Percentiles rank a stretch among this genome's conserved stretches.
These are phyloP conservation scores for Halictus rubicundus DNA, from an alignment of 1,140 invertebrate species.

Conservation along the genomic window DNA sequence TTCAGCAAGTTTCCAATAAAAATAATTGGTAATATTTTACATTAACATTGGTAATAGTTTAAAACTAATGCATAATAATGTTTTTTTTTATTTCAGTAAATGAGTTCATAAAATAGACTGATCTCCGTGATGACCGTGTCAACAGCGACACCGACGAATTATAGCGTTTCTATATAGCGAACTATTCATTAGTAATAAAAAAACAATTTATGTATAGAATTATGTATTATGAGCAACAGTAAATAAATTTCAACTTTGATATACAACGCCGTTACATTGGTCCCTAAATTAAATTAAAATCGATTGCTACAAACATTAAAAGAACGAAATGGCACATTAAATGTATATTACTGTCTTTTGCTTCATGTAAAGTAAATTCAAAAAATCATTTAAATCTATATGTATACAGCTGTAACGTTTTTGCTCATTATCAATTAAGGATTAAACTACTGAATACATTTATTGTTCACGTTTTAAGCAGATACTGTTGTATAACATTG, in stretches of 20 bases:
- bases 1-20: no score
- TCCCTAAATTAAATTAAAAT: slow-evolving; percentile 35
- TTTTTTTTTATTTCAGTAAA: neutral
- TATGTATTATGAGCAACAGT: slow-evolving; percentile 49
- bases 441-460: slow-evolving; percentile 28
- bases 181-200: slow-evolving; percentile 29
- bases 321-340: slow-evolving; percentile 54
- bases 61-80: neutral
- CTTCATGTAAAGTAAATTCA: slow-evolving; percentile 14
- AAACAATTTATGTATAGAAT: slow-evolving; percentile 26
- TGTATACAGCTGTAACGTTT: slow-evolving; percentile 14
- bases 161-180: no score
- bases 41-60: neutral
- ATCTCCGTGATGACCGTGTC: no score
- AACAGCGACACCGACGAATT: fast-evolving
- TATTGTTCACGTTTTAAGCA: slow-evolving; percentile 19
- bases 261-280: slow-evolving; percentile 37
- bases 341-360: slow-evolving; percentile 30
- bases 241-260: slow-evolving; percentile 53
- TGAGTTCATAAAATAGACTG: neutral
- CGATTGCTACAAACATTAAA: slow-evolving; percentile 25
- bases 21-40: no score
- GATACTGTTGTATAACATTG: slow-evolving; percentile 38
- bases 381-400: slow-evolving; percentile 22
- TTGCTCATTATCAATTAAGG: neutral